Conservation (phyloP, 2,113 vertebrate species). For the Origma solitaria region DNA sequence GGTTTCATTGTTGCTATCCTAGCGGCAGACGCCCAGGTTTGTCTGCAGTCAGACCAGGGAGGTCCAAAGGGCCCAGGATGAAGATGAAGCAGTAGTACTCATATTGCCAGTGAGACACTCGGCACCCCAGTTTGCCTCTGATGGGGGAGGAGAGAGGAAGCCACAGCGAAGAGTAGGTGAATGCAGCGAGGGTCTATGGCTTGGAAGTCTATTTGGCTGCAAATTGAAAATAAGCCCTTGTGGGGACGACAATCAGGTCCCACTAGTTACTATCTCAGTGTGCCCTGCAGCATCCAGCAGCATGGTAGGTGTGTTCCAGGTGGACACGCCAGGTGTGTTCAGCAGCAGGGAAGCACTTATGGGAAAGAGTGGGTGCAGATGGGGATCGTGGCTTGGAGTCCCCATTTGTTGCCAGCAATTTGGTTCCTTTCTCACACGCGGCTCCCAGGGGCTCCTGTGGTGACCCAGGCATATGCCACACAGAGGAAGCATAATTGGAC, state of each 20-base stretch:
- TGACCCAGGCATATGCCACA: background rate
- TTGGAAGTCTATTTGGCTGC: conserved; percentile 72
- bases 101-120: conserved; percentile 45
- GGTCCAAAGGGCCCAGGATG: background rate
- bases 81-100: conserved; percentile 21
- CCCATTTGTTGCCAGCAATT: conserved; percentile 5
- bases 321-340: conserved; percentile 55
- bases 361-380: conserved; percentile 16
- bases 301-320: conserved; percentile 52
- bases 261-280: conserved; percentile 60
- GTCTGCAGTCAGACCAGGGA: conserved; percentile 16
- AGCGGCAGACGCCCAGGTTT: conserved; percentile 6
- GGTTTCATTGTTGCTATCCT: background rate
- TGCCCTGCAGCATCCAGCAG: conserved; percentile 65
- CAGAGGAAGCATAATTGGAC: background rate
- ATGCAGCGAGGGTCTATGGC: conserved; percentile 61
- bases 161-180: conserved; percentile 22
- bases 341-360: conserved; percentile 65
- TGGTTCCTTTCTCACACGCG: background rate
- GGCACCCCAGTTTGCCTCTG: conserved; percentile 22
- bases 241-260: conserved; percentile 59
- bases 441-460: background rate
- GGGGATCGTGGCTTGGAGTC: conserved; percentile 11
- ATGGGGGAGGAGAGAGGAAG: background rate
- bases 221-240: conserved; percentile 72